Conservation (phyloP, 2,888 invertebrate genomes). For the Cyrtodaria siliqua region DNA sequence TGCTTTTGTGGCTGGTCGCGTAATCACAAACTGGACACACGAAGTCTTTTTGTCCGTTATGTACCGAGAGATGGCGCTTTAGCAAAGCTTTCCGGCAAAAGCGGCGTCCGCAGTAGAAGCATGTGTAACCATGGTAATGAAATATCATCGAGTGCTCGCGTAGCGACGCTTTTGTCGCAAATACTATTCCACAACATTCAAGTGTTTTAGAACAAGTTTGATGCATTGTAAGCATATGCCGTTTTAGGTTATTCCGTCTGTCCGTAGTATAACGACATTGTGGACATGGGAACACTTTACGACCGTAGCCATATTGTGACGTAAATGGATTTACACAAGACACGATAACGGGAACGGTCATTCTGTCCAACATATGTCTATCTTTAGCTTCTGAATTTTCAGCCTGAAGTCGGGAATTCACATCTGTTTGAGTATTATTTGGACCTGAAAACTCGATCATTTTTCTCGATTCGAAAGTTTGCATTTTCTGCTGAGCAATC, state of each 20-base stretch:
- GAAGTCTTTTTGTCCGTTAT: constrained; percentile 86
- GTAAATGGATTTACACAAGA: constrained; percentile 58
- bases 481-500: constrained; percentile 22
- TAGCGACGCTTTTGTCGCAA: constrained; percentile 86
- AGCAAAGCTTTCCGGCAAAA: constrained; percentile 87
- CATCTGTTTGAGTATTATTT: not conserved
- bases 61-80: constrained; percentile 86
- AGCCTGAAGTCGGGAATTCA: no score
- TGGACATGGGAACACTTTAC: constrained; percentile 82
- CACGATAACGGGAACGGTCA: constrained; percentile 59
- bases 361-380: constrained; percentile 21
- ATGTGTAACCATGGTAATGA: constrained; percentile 86
- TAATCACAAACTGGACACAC: constrained; percentile 86
- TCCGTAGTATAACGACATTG: constrained; percentile 85
- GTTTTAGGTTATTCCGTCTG: constrained; percentile 85
- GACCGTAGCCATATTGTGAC: constrained; percentile 66
- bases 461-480: constrained; percentile 16
- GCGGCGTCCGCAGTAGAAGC: constrained; percentile 85
- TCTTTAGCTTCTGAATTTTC: not conserved
- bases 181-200: constrained; percentile 86
- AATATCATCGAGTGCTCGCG: constrained; percentile 85
- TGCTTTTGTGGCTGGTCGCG: constrained; percentile 87
- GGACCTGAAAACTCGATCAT: constrained; percentile 15
- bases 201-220: constrained; percentile 82
- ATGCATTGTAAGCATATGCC: constrained; percentile 86